A percentile compares a stretch with the other conserved stretches of the same genome.
Conservation (phyloP, 1,140 invertebrate species). For the Calephelis virginiensis region DNA sequence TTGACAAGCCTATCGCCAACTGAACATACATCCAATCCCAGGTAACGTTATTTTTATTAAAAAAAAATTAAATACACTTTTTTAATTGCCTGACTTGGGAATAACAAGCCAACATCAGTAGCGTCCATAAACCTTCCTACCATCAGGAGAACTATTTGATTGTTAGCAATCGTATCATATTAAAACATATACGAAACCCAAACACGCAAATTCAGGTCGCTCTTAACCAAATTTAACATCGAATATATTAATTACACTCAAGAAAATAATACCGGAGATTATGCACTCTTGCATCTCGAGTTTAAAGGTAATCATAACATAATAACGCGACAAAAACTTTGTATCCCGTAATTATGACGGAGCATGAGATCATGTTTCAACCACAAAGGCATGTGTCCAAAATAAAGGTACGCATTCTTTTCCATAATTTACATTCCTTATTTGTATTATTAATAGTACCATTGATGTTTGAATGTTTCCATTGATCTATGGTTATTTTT, state of each 20-base stretch:
- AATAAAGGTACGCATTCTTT: slow-evolving; percentile 24
- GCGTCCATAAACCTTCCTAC: too few relatives aligned
- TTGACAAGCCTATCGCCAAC: too few relatives aligned
- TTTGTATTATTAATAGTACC: slow-evolving; percentile 11
- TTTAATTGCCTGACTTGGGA: too few relatives aligned
- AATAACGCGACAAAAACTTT: slow-evolving; percentile 52
- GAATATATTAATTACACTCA: slow-evolving; percentile 54
- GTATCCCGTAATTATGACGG: slow-evolving; percentile 39
- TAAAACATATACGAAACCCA: not conserved
- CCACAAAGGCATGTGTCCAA: slow-evolving; percentile 14
- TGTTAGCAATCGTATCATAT: too few relatives aligned
- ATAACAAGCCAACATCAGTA: too few relatives aligned
- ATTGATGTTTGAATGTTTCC: not conserved
- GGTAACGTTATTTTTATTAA: too few relatives aligned
- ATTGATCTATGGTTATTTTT: not conserved
- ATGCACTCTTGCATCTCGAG: slow-evolving; percentile 55
- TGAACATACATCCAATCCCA: too few relatives aligned
- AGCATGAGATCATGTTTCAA: slow-evolving; percentile 33
- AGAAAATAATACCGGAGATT: slow-evolving; percentile 53
- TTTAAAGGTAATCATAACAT: slow-evolving; percentile 57
- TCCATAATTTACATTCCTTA: slow-evolving; percentile 24
- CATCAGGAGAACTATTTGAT: too few relatives aligned
- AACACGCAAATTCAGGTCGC: not conserved
- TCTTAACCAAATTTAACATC: slow-evolving; percentile 34
- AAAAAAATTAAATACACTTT: too few relatives aligned